Evolutionary conservation across 1,140 invertebrate genomes (phyloP), one percentile per base, ranked within the genome.

Genomic region (Archivesica marissinica): DNA sequence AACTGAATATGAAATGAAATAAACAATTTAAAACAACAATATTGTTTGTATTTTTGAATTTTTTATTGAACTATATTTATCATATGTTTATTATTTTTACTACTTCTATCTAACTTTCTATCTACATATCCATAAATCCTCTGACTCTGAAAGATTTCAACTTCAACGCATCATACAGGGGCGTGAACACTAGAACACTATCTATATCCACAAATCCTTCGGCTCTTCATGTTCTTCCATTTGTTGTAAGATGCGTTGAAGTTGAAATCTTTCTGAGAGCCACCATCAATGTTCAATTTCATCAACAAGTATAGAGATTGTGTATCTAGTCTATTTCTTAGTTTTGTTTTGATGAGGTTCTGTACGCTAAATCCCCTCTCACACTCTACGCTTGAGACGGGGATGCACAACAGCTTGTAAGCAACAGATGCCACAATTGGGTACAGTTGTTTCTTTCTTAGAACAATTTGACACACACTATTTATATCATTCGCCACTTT

Each of bases 291-390:
- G 2, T 66, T 30, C n/a, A 66, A 9, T 23, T 38, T 66, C 61
- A 66, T 66, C 9, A 66, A 41, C 6, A 38, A 41, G 39, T 66
- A 66, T 35, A 66, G 28, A 30, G 61, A 38, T 23, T 28, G 25
- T 20, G 9, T 61, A 30, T 61, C 59, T 2, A 70, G 23, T n/a
- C 66, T 70, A 38, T 70, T 74, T 9, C 47, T 75, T 3, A 75
- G 44, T 50, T 54, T 52, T 0, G 70, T 75, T 75, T 75, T 75
- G 20, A 75, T 52, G 6, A 75, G 38, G 23, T 75, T 75, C 28
- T 75, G 70, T 30, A 52, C 30, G 30, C 70, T 74, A 25, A 74
- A 47, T 4, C 70, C 70, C 28, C 25, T 20, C 44, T 70, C 66
- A 41, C 66, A 70, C n/a, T 70, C 35, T 41, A 70, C 66, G n/a